Conservation (phyloP, 2,113 vertebrate genomes). For the Tricholaema leucomelas region DNA sequence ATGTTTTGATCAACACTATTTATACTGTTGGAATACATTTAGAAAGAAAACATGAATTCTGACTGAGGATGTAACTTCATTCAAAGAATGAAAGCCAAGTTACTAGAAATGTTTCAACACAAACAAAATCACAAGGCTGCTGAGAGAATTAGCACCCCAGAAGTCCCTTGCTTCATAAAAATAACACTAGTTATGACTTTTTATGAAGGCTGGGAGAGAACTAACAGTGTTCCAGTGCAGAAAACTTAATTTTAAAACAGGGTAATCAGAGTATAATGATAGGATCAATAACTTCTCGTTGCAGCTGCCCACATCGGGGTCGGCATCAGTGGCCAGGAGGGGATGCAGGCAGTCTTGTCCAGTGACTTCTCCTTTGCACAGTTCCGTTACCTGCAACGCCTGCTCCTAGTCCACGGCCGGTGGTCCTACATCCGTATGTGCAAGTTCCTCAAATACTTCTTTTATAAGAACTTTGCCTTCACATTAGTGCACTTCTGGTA, state of each 20-base stretch:
- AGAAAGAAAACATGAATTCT: neutral
- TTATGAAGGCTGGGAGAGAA: neutral
- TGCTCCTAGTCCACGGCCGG: constrained; percentile 92
- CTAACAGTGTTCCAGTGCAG: neutral
- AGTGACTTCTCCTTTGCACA: constrained; percentile 92
- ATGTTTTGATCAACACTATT: neutral
- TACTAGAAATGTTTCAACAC: neutral
- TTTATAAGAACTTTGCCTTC: constrained; percentile 98
- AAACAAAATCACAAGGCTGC: neutral
- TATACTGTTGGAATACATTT: neutral
- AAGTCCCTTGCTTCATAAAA: neutral
- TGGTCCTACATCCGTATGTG: constrained; percentile 98
- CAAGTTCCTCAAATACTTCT: constrained; percentile 96
- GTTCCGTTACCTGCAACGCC: constrained; percentile 92
- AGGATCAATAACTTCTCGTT: neutral
- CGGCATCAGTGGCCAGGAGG: constrained; percentile 92
- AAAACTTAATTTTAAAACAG: neutral
- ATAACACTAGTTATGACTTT: neutral
- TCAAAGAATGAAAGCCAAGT: neutral
- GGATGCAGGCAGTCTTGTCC: constrained; percentile 92
- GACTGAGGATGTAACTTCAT: neutral
- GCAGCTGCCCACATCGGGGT: constrained; percentile 94
- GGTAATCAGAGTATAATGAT: neutral
- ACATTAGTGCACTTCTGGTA: constrained; percentile 97
- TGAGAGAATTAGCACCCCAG: neutral